phyloP scores from a whole-genome alignment of 2,888 invertebrate species.

The Isoperla grammatica region DNA sequence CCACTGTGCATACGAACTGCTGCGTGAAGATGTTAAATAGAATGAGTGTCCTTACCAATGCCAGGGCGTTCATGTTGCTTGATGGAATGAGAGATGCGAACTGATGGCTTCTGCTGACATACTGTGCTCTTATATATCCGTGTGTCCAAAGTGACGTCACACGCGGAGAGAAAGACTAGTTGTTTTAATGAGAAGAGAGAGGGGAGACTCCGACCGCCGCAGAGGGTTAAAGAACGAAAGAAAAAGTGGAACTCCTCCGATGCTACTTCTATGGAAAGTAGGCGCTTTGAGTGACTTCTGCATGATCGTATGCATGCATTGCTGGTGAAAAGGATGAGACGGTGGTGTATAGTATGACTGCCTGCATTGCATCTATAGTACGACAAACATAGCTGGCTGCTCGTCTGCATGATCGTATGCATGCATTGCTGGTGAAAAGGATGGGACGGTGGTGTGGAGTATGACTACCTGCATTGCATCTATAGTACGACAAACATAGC shows the following conservation, averaged over 20 bases:
- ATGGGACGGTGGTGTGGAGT: too few relatives aligned
- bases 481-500: too few relatives aligned
- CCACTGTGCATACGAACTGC: neutral
- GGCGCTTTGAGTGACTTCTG: neutral
- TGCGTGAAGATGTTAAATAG: too few relatives aligned
- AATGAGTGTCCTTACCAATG: slow-evolving; percentile 29
- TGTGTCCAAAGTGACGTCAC: slow-evolving; percentile 21
- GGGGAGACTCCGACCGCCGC: slow-evolving; percentile 6
- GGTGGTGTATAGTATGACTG: too few relatives aligned
- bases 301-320: too few relatives aligned
- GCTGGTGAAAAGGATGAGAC: too few relatives aligned
- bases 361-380: too few relatives aligned
- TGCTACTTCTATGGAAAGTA: slow-evolving; percentile 11
- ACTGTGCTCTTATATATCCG: slow-evolving; percentile 26
- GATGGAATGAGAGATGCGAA: slow-evolving; percentile 23
- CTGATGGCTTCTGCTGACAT: slow-evolving; percentile 27
- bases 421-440: too few relatives aligned
- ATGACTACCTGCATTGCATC: too few relatives aligned
- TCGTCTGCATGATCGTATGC: too few relatives aligned
- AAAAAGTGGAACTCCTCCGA: slow-evolving; percentile 27
- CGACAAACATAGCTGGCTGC: too few relatives aligned
- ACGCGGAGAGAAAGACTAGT: slow-evolving; percentile 19
- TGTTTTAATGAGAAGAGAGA: slow-evolving; percentile 21
- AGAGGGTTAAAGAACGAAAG: slow-evolving; percentile 17
- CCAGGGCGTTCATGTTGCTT: slow-evolving; percentile 30